Evolutionary conservation across 1,140 invertebrate genomes (phyloP).

Genomic region (Drosophila ananassae): DNA sequence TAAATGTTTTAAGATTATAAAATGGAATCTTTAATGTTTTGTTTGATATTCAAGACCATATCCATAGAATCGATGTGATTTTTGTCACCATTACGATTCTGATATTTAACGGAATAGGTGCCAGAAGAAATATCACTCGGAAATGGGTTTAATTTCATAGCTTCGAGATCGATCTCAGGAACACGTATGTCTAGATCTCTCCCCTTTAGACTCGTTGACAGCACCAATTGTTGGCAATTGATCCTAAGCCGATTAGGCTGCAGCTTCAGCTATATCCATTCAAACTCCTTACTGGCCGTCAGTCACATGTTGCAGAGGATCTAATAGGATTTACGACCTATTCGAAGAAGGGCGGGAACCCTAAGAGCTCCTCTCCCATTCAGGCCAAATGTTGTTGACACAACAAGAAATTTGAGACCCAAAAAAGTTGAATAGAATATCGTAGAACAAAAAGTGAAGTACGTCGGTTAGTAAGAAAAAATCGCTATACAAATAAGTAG

Average conservation of each 20-base stretch:
- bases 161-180: conserved; percentile 9
- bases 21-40: neutral
- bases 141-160: conserved; percentile 23
- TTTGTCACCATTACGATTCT: no score
- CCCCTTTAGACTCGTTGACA: conserved; percentile 49
- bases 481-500: conserved; percentile 33
- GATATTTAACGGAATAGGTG: no score
- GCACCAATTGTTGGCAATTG: conserved; percentile 51
- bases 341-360: conserved; percentile 48
- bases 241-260: conserved; percentile 63
- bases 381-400: conserved; percentile 61
- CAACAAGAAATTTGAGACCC: conserved; percentile 67
- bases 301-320: conserved; percentile 67
- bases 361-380: conserved; percentile 27
- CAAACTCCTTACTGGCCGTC: conserved; percentile 35
- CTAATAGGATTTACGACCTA: conserved; percentile 74
- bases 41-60: neutral
- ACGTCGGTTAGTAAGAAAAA: conserved; percentile 27
- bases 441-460: conserved; percentile 31
- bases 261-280: conserved; percentile 26
- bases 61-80: neutral
- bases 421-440: conserved; percentile 38
- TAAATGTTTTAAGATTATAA: neutral
- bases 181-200: conserved; percentile 8
- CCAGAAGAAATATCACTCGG: neutral